These are phyloP conservation scores for Popillia japonica DNA, from an alignment of 1,140 invertebrate genomes.

Conservation along the genomic window DNA sequence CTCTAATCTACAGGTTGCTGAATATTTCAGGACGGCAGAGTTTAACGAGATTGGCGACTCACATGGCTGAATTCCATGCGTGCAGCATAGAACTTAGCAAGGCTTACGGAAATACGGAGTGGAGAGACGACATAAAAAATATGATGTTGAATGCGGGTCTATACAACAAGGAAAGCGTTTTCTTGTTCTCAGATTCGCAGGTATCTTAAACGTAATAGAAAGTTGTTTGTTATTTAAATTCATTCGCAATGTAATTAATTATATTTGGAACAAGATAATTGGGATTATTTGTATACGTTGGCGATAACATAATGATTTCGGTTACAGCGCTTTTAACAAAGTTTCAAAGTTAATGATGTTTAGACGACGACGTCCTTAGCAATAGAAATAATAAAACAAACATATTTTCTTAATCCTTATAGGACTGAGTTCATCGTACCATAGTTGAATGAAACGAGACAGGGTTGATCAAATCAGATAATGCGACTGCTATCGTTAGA, in stretches of 20 bases:
- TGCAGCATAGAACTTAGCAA: conserved; percentile 67
- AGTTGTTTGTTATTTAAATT: neutral
- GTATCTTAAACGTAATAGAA: conserved; percentile 49
- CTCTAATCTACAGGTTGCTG: too few species aligned
- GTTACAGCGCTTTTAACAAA: neutral
- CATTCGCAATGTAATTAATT: neutral
- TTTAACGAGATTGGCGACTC: conserved; percentile 69
- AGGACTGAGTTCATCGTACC: too few species aligned
- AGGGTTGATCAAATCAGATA: too few species aligned
- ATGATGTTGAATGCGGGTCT: conserved; percentile 68
- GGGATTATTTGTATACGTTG: neutral
- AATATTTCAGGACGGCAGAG: conserved; percentile 67
- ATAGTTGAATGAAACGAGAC: too few species aligned
- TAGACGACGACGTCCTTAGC: too few species aligned
- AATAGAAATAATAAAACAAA: too few species aligned
- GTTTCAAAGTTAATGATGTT: neutral
- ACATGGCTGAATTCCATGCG: conserved; percentile 68
- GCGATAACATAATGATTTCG: neutral
- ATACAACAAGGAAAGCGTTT: conserved; percentile 67
- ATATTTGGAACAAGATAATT: neutral
- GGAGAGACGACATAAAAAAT: conserved; percentile 71
- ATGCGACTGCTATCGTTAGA: too few species aligned
- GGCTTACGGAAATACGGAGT: conserved; percentile 64
- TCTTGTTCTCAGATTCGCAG: conserved; percentile 74
- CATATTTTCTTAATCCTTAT: too few species aligned